phyloP scores from a whole-genome alignment of 2,797 vertebrate species.

The Channallabes apus region DNA sequence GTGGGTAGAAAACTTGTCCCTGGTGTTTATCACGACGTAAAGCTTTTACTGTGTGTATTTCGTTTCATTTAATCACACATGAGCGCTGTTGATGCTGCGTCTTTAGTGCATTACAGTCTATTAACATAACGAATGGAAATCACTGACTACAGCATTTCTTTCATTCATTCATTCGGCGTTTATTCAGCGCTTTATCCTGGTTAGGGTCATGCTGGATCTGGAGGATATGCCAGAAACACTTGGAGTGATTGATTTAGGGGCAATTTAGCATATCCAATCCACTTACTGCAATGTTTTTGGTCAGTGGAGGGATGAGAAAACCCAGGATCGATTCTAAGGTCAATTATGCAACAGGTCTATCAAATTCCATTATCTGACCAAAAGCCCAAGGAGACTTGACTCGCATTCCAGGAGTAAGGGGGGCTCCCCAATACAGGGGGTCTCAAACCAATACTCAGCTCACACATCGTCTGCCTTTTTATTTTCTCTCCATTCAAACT shows the following conservation, averaged over 20 bases:
- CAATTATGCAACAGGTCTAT: too few relatives aligned
- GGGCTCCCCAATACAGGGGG: too few relatives aligned
- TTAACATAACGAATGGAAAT: not conserved
- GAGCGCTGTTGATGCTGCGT: not conserved
- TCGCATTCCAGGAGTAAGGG: too few relatives aligned
- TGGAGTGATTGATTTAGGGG: not conserved
- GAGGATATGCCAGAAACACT: not conserved
- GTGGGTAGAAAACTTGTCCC: not conserved
- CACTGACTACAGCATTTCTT: not conserved
- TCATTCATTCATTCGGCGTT: not conserved
- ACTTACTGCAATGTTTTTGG: not conserved
- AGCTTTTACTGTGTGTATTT: not conserved
- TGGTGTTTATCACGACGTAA: constrained; percentile 7
- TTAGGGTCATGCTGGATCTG: not conserved
- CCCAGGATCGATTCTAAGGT: not conserved
- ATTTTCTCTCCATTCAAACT: not conserved
- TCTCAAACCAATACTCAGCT: too few relatives aligned
- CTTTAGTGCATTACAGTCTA: not conserved
- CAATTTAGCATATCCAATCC: not conserved
- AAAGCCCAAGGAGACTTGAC: too few relatives aligned
- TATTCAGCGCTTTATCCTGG: not conserved
- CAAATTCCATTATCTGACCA: too few relatives aligned
- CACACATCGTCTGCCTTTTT: too few relatives aligned
- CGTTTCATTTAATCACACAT: not conserved
- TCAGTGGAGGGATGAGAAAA: not conserved